A percentile compares a stretch with the other conserved stretches of the same genome.
phyloP scores from a whole-genome alignment of 1,140 invertebrate species.

The Rhagoletis pomonella region DNA sequence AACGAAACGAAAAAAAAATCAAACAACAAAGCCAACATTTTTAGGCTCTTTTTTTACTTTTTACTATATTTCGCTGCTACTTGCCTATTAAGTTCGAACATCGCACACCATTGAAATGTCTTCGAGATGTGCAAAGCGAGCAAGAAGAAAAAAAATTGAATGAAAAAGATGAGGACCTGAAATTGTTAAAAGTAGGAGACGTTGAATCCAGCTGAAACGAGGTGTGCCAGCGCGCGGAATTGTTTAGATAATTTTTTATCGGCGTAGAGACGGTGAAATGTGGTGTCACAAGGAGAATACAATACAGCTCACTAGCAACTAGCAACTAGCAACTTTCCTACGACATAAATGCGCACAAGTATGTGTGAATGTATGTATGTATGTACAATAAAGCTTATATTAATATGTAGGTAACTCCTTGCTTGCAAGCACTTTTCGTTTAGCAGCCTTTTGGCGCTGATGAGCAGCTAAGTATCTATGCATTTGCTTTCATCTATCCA shows the following conservation, averaged over 20 bases:
- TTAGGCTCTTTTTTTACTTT: background rate
- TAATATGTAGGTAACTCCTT: background rate
- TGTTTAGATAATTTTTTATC: constrained; percentile 33
- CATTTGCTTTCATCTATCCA: background rate
- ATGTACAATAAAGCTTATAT: background rate
- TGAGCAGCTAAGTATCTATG: background rate
- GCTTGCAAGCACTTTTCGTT: background rate
- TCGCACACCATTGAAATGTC: background rate
- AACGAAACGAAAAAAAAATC: background rate
- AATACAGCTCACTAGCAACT: background rate
- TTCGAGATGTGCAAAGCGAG: background rate
- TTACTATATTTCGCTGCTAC: background rate
- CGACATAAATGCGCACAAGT: background rate
- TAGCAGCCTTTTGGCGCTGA: background rate
- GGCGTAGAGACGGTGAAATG: constrained; percentile 29
- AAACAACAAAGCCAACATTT: background rate
- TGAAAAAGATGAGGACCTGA: constrained; percentile 28
- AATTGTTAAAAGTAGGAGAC: background rate
- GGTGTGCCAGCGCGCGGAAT: constrained; percentile 20
- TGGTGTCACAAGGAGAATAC: constrained; percentile 1
- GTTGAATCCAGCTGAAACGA: background rate
- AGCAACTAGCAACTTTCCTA: background rate
- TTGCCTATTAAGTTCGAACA: background rate
- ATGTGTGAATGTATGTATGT: background rate
- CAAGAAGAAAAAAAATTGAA: background rate